Conservation (phyloP, 1,140 invertebrate genomes). For the Cepaea nemoralis region DNA sequence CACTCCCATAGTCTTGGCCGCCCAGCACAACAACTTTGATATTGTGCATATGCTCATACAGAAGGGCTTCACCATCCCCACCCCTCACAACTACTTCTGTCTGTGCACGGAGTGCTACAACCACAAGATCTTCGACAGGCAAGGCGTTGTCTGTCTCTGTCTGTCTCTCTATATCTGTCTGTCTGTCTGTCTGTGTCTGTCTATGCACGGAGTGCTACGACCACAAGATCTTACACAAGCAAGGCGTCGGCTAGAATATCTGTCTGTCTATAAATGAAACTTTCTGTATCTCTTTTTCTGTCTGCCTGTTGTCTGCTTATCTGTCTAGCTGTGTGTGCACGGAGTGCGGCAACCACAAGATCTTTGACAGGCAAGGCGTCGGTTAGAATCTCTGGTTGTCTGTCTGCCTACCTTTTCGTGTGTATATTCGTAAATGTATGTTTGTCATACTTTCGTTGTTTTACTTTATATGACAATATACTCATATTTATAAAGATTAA, state of each 20-base stretch:
- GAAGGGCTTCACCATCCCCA: conserved; percentile 61
- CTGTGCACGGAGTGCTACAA: conserved; percentile 74
- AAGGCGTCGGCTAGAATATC: background rate
- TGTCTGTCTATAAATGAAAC: too few species aligned
- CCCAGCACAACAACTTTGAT: conserved; percentile 64
- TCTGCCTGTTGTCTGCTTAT: too few species aligned
- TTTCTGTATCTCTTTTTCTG: background rate
- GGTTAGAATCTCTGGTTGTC: too few species aligned
- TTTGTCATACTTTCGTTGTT: too few species aligned
- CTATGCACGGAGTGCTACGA: conserved; percentile 56
- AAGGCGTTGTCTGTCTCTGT: background rate
- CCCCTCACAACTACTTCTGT: conserved; percentile 76
- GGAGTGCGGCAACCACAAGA: conserved; percentile 66
- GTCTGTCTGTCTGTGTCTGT: too few species aligned
- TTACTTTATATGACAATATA: too few species aligned
- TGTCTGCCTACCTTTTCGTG: too few species aligned
- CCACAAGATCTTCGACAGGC: conserved; percentile 63
- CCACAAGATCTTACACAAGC: conserved; percentile 62
- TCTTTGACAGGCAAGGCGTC: conserved; percentile 51
- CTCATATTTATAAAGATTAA: too few species aligned
- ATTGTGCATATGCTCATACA: conserved; percentile 65
- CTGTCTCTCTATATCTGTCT: too few species aligned
- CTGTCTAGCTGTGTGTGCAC: too few species aligned
- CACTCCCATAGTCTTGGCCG: conserved; percentile 64
- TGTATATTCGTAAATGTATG: too few species aligned